Evolutionary conservation across 2,888 invertebrate species (phyloP).

Genomic region (Raillietiella orientalis): DNA sequence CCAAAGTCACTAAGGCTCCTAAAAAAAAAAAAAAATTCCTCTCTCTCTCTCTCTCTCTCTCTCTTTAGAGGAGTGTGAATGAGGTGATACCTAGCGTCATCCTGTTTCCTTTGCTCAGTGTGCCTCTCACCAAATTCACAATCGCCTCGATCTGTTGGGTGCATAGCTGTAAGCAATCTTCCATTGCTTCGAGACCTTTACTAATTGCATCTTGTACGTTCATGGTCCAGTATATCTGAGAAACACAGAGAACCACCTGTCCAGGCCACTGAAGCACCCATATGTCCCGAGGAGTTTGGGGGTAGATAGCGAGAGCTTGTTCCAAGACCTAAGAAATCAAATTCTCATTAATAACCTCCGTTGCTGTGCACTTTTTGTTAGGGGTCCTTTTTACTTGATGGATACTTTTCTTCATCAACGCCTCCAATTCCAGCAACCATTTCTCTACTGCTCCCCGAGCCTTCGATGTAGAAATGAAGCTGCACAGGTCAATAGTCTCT

Average conservation of each 20-base stretch:
- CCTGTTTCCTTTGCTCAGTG: constrained; percentile 10
- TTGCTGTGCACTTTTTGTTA: no score
- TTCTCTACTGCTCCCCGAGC: constrained; percentile 84
- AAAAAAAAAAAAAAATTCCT: no score
- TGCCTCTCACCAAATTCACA: constrained; percentile 34
- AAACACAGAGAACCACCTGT: constrained; percentile 27
- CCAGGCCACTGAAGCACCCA: constrained; percentile 17
- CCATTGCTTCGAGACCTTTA: constrained; percentile 18
- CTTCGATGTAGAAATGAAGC: constrained; percentile 19
- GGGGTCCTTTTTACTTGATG: no score
- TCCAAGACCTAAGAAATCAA: constrained; percentile 21
- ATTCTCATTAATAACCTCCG: no score
- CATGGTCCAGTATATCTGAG: constrained; percentile 13
- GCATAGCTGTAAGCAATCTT: constrained; percentile 29
- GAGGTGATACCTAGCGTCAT: no score
- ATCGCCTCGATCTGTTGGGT: constrained; percentile 45
- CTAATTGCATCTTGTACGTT: constrained; percentile 11
- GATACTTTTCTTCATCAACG: constrained; percentile 58
- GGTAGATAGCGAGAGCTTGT: constrained; percentile 35
- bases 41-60: no score
- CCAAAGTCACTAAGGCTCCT: constrained; percentile 60
- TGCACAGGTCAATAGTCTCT: constrained; percentile 29
- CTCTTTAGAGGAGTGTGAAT: no score
- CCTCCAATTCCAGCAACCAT: constrained; percentile 65
- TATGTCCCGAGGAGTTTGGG: constrained; percentile 14